Evolutionary conservation across 1,140 invertebrate genomes (phyloP).

Genomic region (Aporrectodea caliginosa): DNA sequence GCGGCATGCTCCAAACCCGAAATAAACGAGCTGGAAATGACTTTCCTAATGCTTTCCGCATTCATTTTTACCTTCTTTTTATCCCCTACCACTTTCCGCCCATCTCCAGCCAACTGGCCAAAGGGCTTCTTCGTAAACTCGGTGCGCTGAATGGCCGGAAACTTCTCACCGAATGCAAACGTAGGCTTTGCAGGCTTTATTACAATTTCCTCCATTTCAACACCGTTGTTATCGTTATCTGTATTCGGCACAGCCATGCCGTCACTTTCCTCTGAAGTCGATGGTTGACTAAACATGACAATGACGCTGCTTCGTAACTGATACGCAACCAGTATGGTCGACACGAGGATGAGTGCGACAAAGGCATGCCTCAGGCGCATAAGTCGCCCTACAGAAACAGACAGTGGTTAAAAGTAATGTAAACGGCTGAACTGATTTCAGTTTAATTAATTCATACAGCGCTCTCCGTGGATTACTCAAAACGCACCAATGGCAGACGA

Average conservation of each 20-base stretch:
- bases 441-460: too few relatives aligned
- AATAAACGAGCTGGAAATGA: neutral
- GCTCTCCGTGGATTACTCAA: too few relatives aligned
- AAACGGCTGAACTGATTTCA: too few relatives aligned
- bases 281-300: neutral
- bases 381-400: too few relatives aligned
- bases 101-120: too few relatives aligned
- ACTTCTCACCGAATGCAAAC: neutral
- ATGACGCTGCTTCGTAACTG: neutral
- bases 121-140: neutral
- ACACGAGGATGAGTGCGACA: too few relatives aligned
- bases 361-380: too few relatives aligned
- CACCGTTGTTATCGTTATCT: neutral
- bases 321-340: neutral
- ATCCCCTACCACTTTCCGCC: too few relatives aligned
- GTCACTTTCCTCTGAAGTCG: neutral
- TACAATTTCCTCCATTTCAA: neutral
- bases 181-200: neutral
- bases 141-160: neutral
- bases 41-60: neutral
- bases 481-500: too few relatives aligned
- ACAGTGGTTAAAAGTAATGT: too few relatives aligned
- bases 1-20: neutral
- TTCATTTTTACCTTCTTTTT: neutral
- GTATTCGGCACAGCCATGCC: too few relatives aligned